phyloP scores from a whole-genome alignment of 2,113 vertebrate genomes.

The Porphyrio hochstetteri region DNA sequence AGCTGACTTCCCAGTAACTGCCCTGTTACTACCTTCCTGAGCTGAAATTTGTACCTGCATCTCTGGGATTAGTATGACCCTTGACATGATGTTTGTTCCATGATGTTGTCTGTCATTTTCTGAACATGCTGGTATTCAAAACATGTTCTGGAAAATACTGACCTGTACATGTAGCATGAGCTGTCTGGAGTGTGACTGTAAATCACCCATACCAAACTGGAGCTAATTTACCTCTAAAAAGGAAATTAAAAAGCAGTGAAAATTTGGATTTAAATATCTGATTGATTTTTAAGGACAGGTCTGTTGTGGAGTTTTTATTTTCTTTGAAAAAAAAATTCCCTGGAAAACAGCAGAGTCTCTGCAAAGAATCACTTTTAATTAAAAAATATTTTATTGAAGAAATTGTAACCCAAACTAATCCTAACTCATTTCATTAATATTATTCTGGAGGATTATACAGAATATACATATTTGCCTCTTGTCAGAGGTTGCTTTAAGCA shows the following conservation, averaged over 20 bases:
- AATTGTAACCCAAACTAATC: neutral
- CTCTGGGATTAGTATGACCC: neutral
- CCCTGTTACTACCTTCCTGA: neutral
- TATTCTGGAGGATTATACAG: neutral
- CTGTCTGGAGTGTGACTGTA: neutral
- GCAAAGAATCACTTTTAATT: neutral
- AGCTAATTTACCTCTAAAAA: neutral
- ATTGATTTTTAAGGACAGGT: neutral
- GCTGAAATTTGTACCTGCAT: neutral
- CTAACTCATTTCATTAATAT: neutral
- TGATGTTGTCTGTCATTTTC: neutral
- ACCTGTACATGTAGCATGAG: neutral
- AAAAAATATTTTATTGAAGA: neutral
- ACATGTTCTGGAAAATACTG: neutral
- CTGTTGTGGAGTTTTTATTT: neutral
- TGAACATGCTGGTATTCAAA: neutral
- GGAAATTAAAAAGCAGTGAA: neutral
- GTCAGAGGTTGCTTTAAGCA: neutral
- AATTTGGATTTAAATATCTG: neutral
- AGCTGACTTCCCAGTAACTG: neutral
- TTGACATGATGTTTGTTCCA: neutral
- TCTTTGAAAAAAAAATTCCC: neutral
- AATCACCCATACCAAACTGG: neutral
- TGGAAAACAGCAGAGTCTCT: neutral
- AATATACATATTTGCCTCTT: neutral